Conservation (phyloP, 2,113 vertebrate species). For the Sturnus vulgaris region DNA sequence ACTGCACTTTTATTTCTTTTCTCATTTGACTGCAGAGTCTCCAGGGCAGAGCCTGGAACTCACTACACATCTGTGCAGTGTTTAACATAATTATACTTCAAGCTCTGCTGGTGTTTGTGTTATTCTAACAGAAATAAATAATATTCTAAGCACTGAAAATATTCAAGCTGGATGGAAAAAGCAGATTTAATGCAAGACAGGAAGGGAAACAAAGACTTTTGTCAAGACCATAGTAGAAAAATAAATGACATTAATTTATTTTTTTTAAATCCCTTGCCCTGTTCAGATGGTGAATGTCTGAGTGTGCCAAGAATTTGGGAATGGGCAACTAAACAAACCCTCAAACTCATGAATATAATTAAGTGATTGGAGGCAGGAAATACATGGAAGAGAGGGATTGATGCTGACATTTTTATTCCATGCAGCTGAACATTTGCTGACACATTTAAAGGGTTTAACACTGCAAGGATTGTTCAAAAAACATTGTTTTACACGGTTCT, state of each 20-base stretch:
- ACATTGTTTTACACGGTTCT: rapidly evolving
- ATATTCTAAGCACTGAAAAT: neutral
- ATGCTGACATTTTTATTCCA: neutral
- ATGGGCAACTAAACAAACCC: neutral
- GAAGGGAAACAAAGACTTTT: neutral
- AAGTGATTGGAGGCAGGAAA: neutral
- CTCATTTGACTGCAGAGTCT: constrained; percentile 17
- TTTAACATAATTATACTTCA: constrained; percentile 28
- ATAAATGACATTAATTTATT: neutral
- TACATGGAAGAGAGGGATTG: neutral
- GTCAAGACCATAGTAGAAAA: neutral
- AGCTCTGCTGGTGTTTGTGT: neutral
- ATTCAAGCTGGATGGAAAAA: neutral
- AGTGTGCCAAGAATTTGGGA: neutral
- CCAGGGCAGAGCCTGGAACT: constrained; percentile 23
- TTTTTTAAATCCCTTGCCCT: neutral
- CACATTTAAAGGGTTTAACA: neutral
- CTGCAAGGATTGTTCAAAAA: neutral
- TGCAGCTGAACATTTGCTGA: neutral
- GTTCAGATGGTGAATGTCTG: neutral
- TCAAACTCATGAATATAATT: neutral
- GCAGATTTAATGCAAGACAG: neutral
- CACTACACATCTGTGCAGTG: constrained; percentile 2
- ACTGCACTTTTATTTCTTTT: neutral
- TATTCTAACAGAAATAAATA: constrained; percentile 7